A percentile compares a stretch with the other conserved stretches of the same genome.
Evolutionary conservation across 2,797 vertebrate species (phyloP).

Genomic region (Pipistrellus pygmaeus): DNA sequence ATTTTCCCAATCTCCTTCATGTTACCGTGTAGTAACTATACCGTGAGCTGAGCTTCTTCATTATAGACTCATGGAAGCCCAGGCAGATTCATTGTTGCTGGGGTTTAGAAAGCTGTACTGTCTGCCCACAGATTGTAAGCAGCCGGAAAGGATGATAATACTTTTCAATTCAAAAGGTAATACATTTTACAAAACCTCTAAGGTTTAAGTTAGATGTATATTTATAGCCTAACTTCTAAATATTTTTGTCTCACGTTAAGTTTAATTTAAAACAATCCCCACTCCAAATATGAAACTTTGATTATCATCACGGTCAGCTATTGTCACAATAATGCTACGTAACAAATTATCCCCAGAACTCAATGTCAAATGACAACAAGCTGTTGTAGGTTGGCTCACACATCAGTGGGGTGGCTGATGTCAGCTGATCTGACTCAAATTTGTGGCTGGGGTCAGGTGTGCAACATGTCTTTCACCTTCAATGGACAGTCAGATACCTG

Average conservation of each 20-base stretch:
- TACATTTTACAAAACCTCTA: not conserved
- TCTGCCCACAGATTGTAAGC: not conserved
- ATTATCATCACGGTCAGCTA: not conserved
- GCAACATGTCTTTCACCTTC: not conserved
- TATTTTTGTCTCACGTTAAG: not conserved
- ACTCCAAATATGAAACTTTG: not conserved
- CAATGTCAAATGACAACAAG: not conserved
- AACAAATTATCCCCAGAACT: slow-evolving; percentile 16
- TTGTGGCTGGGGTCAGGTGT: not conserved
- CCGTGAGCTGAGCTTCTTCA: not conserved
- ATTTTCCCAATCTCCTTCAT: not conserved
- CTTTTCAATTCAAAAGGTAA: slow-evolving; percentile 19
- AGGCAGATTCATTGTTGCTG: not conserved
- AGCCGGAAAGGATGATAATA: not conserved
- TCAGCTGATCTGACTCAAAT: not conserved
- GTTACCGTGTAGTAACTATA: not conserved
- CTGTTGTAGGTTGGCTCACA: not conserved
- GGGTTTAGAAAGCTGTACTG: not conserved
- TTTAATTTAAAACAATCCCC: slow-evolving; percentile 9
- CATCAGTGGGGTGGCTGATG: not conserved
- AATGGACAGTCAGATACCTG: not conserved
- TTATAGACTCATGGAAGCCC: not conserved
- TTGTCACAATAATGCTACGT: not conserved
- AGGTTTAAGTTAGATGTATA: slow-evolving; percentile 16
- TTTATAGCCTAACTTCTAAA: slow-evolving; percentile 8